Conservation (phyloP, 1,140 invertebrate genomes). For the Parapsyche elsis region DNA sequence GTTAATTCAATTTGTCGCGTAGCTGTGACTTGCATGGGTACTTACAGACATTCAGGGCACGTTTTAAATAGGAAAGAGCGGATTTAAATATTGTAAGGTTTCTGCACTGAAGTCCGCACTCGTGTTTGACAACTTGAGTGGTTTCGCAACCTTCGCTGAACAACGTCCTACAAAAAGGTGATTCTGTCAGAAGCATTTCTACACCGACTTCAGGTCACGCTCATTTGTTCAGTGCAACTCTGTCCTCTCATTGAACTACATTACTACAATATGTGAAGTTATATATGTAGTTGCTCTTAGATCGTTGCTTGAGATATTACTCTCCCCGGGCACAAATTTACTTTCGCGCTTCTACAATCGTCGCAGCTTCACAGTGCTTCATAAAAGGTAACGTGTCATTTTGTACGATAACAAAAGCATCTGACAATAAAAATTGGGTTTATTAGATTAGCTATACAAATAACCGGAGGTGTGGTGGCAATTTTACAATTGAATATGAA, state of each 20-base stretch:
- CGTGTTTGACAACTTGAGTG: not conserved
- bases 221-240: not conserved
- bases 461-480: slow-evolving; percentile 24
- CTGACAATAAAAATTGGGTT: slow-evolving; percentile 38
- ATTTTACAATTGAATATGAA: slow-evolving; percentile 33
- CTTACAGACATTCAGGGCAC: slow-evolving; percentile 1
- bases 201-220: not conserved
- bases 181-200: slow-evolving; percentile 3
- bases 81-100: slow-evolving; percentile 25
- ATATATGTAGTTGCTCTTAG: too few species aligned
- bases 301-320: too few species aligned
- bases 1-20: too few species aligned
- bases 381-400: not conserved
- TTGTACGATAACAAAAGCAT: not conserved
- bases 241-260: not conserved
- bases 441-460: slow-evolving; percentile 45
- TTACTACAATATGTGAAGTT: not conserved
- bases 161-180: not conserved
- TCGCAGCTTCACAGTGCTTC: not conserved
- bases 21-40: too few species aligned
- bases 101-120: not conserved
- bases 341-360: not conserved
- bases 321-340: too few species aligned
- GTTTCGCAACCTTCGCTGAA: slow-evolving; percentile 36
- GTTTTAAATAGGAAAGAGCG: not conserved